Evolutionary conservation across 1,140 invertebrate species (phyloP), one percentile per base, ranked within the genome.

Genomic region (Procambarus clarkii): DNA sequence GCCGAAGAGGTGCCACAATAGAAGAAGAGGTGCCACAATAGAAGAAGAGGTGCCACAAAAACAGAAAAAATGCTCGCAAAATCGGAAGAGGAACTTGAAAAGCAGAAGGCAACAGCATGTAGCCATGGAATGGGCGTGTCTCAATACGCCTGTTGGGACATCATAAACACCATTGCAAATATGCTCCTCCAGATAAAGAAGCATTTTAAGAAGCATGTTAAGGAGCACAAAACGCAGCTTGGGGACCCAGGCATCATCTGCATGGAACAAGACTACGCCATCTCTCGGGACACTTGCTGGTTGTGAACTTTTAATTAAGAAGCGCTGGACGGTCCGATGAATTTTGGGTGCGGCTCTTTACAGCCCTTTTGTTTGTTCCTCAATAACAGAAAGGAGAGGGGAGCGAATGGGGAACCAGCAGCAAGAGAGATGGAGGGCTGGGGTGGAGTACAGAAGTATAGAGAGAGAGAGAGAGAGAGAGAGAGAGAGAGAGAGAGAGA

Each of bases 291-390:
- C 79, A 89, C 54, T 76, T 89, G 45, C 46, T 89, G 87, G 87
- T 89, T 89, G 87, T 89, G 64, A 89, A 82, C 87, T 89, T 89
- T 82, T 89, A 89, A 89, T 89, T 89, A 89, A 89, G 80, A 82
- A 76, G 80, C 48, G 87, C 58, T 81, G 46, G 69, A 24, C 78
- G 46, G 58, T 60, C 48, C 46, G 80, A 81, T 58, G 80, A 74
- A 88, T 82, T 88, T 74, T 58, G 78, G 7, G 78, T 54, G 58
- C 50, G 87, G 64, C 78, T 60, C 87, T 82, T 88, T 71, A 81
- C 78, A 48, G 87, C 45, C 46, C 78, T 88, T 88, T 71, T 82
- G 87, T 82, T 88, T 74, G 76, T 50, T 74, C 69, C 60, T 71
- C 45, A 44, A 82, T 54, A 48, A 64, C 58, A 48, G 64, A 69